Base-by-base conservation (phyloP, 2,888 invertebrate genomes). In the Exephanes ischioxanthus region DNA sequence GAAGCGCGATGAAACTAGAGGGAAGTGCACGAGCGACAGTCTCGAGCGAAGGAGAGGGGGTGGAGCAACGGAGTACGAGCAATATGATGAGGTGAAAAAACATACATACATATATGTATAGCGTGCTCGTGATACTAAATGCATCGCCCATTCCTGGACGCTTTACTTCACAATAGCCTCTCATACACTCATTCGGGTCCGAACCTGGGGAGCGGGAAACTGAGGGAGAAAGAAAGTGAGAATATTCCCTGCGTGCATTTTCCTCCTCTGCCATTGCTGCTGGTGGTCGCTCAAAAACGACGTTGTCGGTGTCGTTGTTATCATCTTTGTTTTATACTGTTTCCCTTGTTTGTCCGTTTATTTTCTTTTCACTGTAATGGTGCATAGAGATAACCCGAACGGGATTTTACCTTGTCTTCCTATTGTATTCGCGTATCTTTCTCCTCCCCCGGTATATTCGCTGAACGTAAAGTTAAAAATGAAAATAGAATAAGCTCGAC, bases 371-470 rank as follows among this genome's bases (percentile, higher is more conserved):
- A 16, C 37, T 6, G 26, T 16, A 77, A n/a, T 48, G 16, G 30
- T 48, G 30, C 41, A 58, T 30, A 70, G 45, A 45, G 30, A 7
- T 33, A 70, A 4, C 70, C 22, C 58, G 11, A 3, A 11, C 73
- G 67, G 48, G 55, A 30, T 66, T 66, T 78, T 83, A 63, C 68
- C 67, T 55, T 58, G 68, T 83, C 80, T 45, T 83, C 79, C 71
- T 80, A 83, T 85, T 68, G 71, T 85, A 53, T 30, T 68, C 82
- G 75, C 82, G 68, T 84, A 76, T 82, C 84, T 75, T 79, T 14
- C 45, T 3, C 3, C 45, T 76, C 58, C 19, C 61, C 41, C 53
- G 45, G 68, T 71, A 77, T 68, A 68, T 84, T 78, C 68, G 73
- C 84, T 68, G 68, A 73, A 70, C 68, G 68, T 68, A 77, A 72